Conservation (phyloP, 2,797 vertebrate species). For the Pseudochirops corinnae region DNA sequence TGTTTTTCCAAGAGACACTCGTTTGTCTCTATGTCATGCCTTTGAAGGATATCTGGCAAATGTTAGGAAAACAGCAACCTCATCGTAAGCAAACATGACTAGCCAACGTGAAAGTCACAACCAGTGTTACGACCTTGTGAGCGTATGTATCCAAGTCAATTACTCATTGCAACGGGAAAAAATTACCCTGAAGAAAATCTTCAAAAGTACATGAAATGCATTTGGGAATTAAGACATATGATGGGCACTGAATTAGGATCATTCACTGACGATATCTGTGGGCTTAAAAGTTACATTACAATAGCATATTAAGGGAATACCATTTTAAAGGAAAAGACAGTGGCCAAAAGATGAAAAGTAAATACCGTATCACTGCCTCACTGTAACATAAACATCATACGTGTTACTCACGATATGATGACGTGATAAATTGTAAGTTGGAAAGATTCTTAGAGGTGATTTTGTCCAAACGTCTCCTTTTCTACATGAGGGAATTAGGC, state of each 20-base stretch:
- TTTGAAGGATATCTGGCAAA: background rate
- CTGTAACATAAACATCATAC: background rate
- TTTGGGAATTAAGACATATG: background rate
- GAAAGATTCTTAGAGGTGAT: background rate
- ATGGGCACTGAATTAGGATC: background rate
- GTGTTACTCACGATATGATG: background rate
- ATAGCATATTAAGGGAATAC: background rate
- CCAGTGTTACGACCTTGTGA: background rate
- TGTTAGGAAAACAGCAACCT: background rate
- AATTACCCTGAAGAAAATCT: background rate
- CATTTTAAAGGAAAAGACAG: background rate
- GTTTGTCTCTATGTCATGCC: background rate
- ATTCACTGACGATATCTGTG: background rate
- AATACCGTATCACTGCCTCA: background rate
- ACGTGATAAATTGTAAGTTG: background rate
- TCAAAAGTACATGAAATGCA: background rate
- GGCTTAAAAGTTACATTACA: background rate
- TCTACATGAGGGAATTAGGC: background rate
- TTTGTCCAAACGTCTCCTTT: background rate
- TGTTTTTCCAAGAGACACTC: background rate
- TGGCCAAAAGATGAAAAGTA: background rate
- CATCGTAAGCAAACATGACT: background rate
- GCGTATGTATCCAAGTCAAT: background rate
- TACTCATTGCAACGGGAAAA: background rate
- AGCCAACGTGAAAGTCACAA: background rate